Evolutionary conservation across 2,888 invertebrate genomes (phyloP), one percentile per base, ranked within the genome.

Genomic region (Poecilus cupreus): DNA sequence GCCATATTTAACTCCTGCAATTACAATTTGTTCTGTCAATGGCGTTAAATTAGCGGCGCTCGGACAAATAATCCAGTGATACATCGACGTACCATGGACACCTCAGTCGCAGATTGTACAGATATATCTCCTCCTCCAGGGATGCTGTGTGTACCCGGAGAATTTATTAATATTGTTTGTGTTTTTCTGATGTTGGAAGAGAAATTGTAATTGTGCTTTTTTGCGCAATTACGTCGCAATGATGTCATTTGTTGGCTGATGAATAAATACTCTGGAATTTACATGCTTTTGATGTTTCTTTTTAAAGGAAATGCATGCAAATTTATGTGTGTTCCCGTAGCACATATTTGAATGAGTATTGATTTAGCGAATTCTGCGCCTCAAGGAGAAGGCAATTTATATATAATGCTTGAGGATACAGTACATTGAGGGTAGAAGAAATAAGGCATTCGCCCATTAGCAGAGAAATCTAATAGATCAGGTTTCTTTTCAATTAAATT

Each of bases 21-120:
- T 77, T 77, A 77, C 77, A 77, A 77, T 77, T 77, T 77, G 77
- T 77, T 64, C 57, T 60, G 60, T 60, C 43, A 32, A 22, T n/a
- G 11, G 20, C 72, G 20, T 11, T 11, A 46, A 57, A 77, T 77
- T 77, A 77, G 60, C 37, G 32, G 13, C 32, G 51, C 37, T 32
- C 37, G 51, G 60, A 77, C 77, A 64, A 77, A 77, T 77, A 77
- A 60, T 60, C 64, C 60, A 6, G 46, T 60, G 57, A 77, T 43
- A 76, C 18, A 39, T 76, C 57, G 37, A 32, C 49, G 49, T 18
- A 49, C 16, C 32, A 20, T 24, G n/a, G 8, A 60, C 20, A 60
- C 16, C 60, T 24, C n/a, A n/a, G n/a, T n/a, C n/a, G 13, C 6
- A 49, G 13, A 49, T 32, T 32, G 32, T 5, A 8, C 1, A 32